phyloP scores from a whole-genome alignment of 2,797 vertebrate species.

The Labeo calbasu region DNA sequence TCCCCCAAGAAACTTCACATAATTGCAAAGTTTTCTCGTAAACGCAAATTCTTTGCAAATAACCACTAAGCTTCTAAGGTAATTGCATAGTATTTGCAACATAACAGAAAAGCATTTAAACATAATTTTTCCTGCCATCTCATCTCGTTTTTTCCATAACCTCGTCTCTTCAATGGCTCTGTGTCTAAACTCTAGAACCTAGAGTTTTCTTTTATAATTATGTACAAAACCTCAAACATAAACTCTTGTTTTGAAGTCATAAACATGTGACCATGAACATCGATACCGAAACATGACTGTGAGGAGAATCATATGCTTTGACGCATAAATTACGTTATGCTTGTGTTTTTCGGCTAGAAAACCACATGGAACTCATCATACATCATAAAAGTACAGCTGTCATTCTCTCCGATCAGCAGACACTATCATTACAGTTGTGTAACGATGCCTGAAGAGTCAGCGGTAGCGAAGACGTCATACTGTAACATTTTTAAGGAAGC shows the following conservation, averaged over 20 bases:
- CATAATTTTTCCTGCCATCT: not conserved
- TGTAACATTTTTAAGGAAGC: not conserved
- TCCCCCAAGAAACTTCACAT: not conserved
- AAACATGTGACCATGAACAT: not conserved
- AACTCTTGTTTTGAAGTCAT: not conserved
- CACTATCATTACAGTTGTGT: slow-evolving; percentile 19
- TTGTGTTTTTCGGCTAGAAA: not conserved
- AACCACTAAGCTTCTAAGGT: not conserved
- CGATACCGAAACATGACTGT: not conserved
- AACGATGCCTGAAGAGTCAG: not conserved
- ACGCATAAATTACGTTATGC: not conserved
- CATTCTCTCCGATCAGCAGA: slow-evolving; percentile 21
- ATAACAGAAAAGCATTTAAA: not conserved
- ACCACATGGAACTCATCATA: slow-evolving; percentile 15
- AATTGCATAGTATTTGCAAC: not conserved
- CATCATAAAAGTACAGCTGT: slow-evolving; percentile 35
- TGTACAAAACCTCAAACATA: not conserved
- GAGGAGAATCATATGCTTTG: slow-evolving; percentile 2
- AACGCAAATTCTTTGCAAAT: not conserved
- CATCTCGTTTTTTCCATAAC: too few relatives aligned
- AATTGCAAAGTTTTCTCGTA: not conserved
- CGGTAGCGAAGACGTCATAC: not conserved
- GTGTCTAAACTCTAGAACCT: not conserved
- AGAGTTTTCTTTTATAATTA: not conserved
- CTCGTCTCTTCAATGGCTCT: not conserved